Base-by-base conservation (phyloP, 2,888 invertebrate genomes). In the Drosophila siamana region DNA sequence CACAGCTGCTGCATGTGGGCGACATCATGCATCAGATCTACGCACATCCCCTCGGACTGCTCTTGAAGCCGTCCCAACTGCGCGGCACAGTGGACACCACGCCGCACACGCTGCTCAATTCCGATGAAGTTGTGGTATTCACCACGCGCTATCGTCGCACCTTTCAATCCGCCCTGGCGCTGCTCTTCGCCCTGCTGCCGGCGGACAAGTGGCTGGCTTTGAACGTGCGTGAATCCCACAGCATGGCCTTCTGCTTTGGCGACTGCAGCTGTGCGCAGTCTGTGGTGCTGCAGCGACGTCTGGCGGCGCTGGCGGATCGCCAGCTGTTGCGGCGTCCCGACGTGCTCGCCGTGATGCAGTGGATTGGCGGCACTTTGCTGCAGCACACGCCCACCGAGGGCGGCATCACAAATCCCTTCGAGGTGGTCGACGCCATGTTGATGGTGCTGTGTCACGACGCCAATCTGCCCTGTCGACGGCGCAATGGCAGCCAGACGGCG, bases 121-220 rank as follows among this genome's bases (percentile, higher is more conserved):
- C 92, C 0, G 94, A 94, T 3, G 95, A 95, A 71, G 93, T 96
- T 30, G 90, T 95, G 11, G 94, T 96, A 4, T 96, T 95, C 90
- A 96, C 97, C 78, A 98, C 98, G 0, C 94, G 96, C 41, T 98
- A 97, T 91, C 92, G 97, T 0, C 94, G 99, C 83, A 98, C 98
- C 15, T 97, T 97, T 88, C 98, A 98, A 92, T 98, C 98, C 80
- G 96, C 97, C 0, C 93, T 97, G 78, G 97, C 97, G 0, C 93
- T 97, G 77, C 91, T 97, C 2, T 96, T 95, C 89, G 94, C 95
- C 0, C 94, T 97, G 70, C 92, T 97, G 36, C 95, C 95, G 2
- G 92, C 93, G 1, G 95, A 96, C 61, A 93, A 95, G 51, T 93
- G 95, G 83, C 92, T 94, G 7, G 94, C 95, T 60, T 92, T 97